Evolutionary conservation across 2,888 invertebrate species (phyloP).

Genomic region (Drosophila mayaguana): DNA sequence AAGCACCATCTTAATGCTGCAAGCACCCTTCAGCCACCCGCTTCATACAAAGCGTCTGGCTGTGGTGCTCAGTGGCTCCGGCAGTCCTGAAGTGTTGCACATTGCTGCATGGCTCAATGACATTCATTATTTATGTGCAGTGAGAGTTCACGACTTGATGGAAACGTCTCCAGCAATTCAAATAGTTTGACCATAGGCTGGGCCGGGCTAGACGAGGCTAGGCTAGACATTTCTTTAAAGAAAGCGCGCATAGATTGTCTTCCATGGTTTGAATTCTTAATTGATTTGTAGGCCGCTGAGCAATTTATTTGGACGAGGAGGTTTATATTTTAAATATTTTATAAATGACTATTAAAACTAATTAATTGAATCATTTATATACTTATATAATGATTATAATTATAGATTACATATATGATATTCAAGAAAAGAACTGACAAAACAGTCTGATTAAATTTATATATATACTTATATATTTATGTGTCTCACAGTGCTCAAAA

Average conservation of each 20-base stretch:
- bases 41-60: constrained; percentile 34
- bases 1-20: background rate
- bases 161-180: constrained; percentile 6
- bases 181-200: constrained; percentile 34
- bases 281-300: constrained; percentile 21
- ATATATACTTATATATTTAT: background rate
- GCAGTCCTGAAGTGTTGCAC: constrained; percentile 51
- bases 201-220: background rate
- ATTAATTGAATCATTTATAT: no score
- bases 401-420: no score
- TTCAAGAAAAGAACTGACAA: no score
- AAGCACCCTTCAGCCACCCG: background rate
- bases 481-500: background rate
- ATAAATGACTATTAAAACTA: no score
- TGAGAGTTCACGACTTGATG: constrained; percentile 6
- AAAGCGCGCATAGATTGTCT: background rate
- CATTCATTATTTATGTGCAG: constrained; percentile 43
- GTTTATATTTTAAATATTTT: no score
- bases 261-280: constrained; percentile 10
- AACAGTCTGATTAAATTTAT: no score
- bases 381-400: no score
- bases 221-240: constrained; percentile 19
- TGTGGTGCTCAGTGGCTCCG: background rate
- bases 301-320: constrained; percentile 9
- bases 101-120: constrained; percentile 45